A percentile compares a stretch with the other conserved stretches of the same genome.
Evolutionary conservation across 2,113 vertebrate species (phyloP).

Genomic region (Ivindomyrus marchei): DNA sequence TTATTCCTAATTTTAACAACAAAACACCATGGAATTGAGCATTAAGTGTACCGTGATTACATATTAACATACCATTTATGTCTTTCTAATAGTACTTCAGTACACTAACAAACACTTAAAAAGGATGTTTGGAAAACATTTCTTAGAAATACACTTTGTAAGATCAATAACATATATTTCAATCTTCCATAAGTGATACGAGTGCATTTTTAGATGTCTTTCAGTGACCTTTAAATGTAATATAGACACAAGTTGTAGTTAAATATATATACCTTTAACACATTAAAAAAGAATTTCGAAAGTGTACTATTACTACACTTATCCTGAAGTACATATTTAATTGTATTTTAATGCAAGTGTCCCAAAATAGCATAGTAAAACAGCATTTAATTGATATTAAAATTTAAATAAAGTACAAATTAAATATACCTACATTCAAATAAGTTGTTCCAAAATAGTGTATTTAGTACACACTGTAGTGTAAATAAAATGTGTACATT

Average conservation of each 20-base stretch:
- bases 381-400: neutral
- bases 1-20: slow-evolving; percentile 9
- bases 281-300: neutral
- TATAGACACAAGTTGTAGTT: neutral
- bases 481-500: neutral
- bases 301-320: neutral
- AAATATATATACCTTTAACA: neutral
- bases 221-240: neutral
- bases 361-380: neutral
- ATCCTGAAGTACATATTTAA: neutral
- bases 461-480: neutral
- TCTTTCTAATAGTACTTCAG: neutral
- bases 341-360: neutral
- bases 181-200: neutral
- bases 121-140: neutral
- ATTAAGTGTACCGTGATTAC: slow-evolving; percentile 32
- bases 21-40: slow-evolving; percentile 31
- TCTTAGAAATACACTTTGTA: neutral
- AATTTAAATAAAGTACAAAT: neutral
- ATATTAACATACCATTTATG: neutral
- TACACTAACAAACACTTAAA: neutral
- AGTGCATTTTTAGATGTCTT: neutral
- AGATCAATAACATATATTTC: neutral
- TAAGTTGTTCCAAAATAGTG: neutral
- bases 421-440: neutral